Conservation (phyloP, 2,888 invertebrate species). For the Eristalis arbustorum region DNA sequence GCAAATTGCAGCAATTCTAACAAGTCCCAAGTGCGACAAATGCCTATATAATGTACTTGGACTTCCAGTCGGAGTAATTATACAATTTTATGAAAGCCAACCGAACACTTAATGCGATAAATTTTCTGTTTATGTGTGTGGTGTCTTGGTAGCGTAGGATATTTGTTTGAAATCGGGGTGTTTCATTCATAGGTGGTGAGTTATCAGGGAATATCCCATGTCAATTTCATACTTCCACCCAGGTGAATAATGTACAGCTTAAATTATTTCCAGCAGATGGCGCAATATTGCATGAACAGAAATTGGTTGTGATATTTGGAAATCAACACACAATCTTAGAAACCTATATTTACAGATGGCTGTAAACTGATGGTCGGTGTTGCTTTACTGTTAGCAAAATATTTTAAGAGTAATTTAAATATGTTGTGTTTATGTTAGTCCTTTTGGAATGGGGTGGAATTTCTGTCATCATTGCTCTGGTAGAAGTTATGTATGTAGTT, state of each 20-base stretch:
- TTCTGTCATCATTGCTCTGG: no score
- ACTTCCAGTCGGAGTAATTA: slow-evolving; percentile 18
- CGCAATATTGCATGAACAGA: background rate
- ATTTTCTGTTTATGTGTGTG: background rate
- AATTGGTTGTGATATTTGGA: background rate
- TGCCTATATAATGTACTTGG: slow-evolving; percentile 1
- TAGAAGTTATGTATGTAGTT: no score
- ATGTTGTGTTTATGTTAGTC: no score
- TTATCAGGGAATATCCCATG: background rate
- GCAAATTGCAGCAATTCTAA: slow-evolving; percentile 37
- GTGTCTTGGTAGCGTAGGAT: background rate
- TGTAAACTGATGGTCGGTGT: background rate
- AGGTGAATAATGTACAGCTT: background rate
- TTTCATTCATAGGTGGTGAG: background rate
- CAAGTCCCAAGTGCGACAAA: slow-evolving; percentile 38
- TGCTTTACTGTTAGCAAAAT: background rate
- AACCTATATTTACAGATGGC: background rate
- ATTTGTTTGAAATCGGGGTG: background rate
- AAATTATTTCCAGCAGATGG: background rate
- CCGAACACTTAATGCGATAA: background rate
- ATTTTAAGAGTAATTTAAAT: no score
- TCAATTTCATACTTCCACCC: background rate
- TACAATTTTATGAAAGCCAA: background rate
- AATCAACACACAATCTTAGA: background rate
- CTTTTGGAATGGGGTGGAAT: no score